Evolutionary conservation across 2,113 vertebrate species (phyloP).

Genomic region (Tenebrosternarchus preto): DNA sequence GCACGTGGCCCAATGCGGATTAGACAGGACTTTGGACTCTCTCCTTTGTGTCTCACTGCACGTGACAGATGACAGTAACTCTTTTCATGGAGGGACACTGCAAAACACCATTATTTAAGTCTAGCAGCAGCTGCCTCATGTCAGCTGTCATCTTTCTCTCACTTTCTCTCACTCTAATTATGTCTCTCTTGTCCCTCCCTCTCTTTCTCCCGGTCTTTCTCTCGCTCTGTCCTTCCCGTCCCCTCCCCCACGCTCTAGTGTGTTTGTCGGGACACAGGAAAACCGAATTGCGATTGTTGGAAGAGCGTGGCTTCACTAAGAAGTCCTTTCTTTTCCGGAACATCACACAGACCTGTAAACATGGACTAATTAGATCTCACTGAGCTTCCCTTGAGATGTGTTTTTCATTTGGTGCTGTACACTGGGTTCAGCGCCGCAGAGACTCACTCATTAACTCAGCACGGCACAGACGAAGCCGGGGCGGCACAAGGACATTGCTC

Average conservation of each 20-base stretch:
- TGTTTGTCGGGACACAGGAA: slow-evolving; percentile 52
- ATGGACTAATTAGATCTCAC: slow-evolving; percentile 69
- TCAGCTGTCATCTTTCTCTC: slow-evolving; percentile 33
- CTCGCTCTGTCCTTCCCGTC: slow-evolving; percentile 11
- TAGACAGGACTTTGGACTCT: neutral
- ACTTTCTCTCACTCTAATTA: too few relatives aligned
- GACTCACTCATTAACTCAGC: slow-evolving; percentile 62
- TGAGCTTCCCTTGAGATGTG: slow-evolving; percentile 53
- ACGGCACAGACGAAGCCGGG: slow-evolving; percentile 54
- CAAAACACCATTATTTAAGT: slow-evolving; percentile 15
- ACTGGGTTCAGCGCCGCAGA: slow-evolving; percentile 54
- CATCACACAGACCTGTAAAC: slow-evolving; percentile 59
- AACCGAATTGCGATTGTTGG: slow-evolving; percentile 45
- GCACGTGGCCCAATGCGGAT: neutral
- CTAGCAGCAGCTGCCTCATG: slow-evolving; percentile 32
- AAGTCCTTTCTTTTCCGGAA: neutral
- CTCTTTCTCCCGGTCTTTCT: too few relatives aligned
- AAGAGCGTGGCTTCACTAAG: slow-evolving; percentile 28
- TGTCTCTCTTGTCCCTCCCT: too few relatives aligned
- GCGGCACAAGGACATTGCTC: too few relatives aligned
- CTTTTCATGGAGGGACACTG: neutral
- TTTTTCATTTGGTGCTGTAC: slow-evolving; percentile 57
- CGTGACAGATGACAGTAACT: slow-evolving; percentile 54
- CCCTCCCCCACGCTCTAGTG: slow-evolving; percentile 50
- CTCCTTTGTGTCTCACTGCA: slow-evolving; percentile 1